Conservation (phyloP, 2,797 vertebrate species). For the Onychomys leucogaster region DNA sequence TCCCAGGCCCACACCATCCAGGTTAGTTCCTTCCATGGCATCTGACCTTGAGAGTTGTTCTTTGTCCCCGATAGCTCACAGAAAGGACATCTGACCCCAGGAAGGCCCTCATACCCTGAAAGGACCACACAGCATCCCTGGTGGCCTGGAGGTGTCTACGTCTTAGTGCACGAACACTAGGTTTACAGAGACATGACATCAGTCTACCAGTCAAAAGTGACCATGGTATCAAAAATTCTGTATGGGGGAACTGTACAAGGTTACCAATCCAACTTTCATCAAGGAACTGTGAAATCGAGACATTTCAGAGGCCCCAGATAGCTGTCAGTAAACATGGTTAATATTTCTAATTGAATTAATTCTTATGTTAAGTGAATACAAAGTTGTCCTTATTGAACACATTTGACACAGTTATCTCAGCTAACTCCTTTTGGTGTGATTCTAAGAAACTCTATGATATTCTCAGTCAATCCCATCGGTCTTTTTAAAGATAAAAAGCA, state of each 20-base stretch:
- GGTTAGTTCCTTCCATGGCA: neutral
- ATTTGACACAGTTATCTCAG: neutral
- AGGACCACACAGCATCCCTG: neutral
- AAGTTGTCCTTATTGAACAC: neutral
- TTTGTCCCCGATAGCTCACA: neutral
- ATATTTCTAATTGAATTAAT: neutral
- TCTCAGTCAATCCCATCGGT: neutral
- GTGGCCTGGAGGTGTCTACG: neutral
- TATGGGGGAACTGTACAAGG: neutral
- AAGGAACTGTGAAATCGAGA: neutral
- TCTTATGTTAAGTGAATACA: neutral
- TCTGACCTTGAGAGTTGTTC: neutral
- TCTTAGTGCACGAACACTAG: neutral
- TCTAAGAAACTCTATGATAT: neutral
- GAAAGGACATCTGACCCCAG: neutral
- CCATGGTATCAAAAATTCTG: neutral
- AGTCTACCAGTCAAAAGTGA: neutral
- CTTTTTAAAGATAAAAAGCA: neutral
- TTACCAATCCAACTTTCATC: conserved; percentile 24
- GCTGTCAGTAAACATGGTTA: neutral
- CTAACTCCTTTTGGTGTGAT: neutral
- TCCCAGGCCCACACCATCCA: neutral
- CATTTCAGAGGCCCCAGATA: neutral
- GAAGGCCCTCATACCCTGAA: neutral
- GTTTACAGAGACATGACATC: neutral